Base-by-base conservation (phyloP, 2,888 invertebrate species). In the Rhamnusium bicolor region DNA sequence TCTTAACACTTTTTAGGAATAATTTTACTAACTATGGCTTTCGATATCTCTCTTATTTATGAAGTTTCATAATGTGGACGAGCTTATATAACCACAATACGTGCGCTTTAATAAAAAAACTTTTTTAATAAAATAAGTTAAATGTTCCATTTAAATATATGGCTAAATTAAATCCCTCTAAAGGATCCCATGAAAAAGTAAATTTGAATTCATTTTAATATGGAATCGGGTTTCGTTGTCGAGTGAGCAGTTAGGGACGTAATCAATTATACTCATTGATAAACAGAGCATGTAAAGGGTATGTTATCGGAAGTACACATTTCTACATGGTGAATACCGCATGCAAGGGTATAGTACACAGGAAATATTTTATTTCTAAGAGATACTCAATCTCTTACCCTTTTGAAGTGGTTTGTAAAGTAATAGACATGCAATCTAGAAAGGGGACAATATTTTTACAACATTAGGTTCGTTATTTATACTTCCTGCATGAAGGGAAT, bases 211-310 rank as follows among this genome's bases (percentile, higher is more conserved):
- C 19, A 19, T 47, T 46, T 47, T 61, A 46, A 47, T 61, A 47
- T 61, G 61, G 21, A 46, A 14, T 40, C 21, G 46, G 18, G 61
- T 46, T 40, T 19, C 7, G 24, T 18, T 21, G 46, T 46, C 19
- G 60, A 16, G 19, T 47, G 61, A 61, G 47, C 61, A 61, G 46
- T 61, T 61, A 14, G 61, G 46, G 21, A 24, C 47, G 21, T n/a
- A 61, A 61, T 61, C 61, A 61, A 61, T 61, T 61, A 61, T 19
- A 6, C 46, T 21, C n/a, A 61, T 61, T 61, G 61, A 61, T 61
- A 61, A 61, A 61, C 61, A 61, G 61, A n/a, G 21, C 61, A 61
- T 61, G 47, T 60, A 60, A 40, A 60, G 60, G 32, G 60, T 47
- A 24, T 61, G 54, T 14, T 61, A 47, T 47, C 61, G 46, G 27